Conservation (phyloP, 1,140 invertebrate species). For the Yoshiicerus persimilis region DNA sequence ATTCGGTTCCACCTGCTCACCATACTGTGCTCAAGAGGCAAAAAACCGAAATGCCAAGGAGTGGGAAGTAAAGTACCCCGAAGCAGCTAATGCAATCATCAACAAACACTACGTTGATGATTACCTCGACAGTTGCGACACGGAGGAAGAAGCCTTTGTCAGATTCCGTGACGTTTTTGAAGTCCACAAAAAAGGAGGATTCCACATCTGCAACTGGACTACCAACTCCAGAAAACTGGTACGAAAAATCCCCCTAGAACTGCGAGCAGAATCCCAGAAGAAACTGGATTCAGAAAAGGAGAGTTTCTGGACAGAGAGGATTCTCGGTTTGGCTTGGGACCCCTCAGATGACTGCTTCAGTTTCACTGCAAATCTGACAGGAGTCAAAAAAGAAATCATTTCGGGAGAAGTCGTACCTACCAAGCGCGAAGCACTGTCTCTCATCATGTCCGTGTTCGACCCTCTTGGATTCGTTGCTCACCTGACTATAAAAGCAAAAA, state of each 20-base stretch:
- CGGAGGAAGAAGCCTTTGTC: not conserved
- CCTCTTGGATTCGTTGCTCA: too few relatives aligned
- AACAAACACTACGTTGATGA: conserved; percentile 42
- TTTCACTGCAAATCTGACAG: not conserved
- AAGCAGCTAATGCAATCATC: not conserved
- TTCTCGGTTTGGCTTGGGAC: conserved; percentile 33
- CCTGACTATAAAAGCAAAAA: too few relatives aligned
- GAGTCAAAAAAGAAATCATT: not conserved
- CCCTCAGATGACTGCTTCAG: conserved; percentile 27
- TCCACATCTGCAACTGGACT: too few relatives aligned
- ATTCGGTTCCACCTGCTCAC: conserved; percentile 46
- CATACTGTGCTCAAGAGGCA: conserved; percentile 36
- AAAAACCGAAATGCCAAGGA: not conserved
- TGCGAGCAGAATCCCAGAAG: not conserved
- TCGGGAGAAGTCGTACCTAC: conserved; percentile 19
- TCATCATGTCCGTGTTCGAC: conserved; percentile 40
- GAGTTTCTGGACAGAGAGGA: too few relatives aligned
- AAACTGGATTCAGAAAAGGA: not conserved
- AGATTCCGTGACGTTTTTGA: not conserved
- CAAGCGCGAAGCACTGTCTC: conserved; percentile 29
- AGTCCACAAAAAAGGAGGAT: conserved; percentile 22
- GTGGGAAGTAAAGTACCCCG: not conserved
- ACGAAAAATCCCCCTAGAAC: not conserved
- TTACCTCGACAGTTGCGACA: too few relatives aligned
- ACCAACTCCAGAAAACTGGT: not conserved